Evolutionary conservation across 1,140 invertebrate species (phyloP).

Genomic region (Archivesica marissinica): DNA sequence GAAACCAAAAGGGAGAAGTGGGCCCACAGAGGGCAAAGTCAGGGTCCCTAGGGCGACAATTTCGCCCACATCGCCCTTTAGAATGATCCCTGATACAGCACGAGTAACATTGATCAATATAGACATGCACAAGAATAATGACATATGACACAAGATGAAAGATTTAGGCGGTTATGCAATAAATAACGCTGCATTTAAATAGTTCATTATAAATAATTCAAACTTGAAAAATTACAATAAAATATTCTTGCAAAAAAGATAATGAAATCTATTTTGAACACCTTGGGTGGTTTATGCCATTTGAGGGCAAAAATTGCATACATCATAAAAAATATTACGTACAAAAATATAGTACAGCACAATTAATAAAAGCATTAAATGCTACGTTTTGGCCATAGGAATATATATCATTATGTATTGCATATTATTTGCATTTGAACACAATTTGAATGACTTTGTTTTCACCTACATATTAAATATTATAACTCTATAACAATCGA

Average conservation of each 20-base stretch:
- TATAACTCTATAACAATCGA: too few species aligned
- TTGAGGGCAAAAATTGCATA: background rate
- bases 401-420: too few species aligned
- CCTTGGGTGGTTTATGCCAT: background rate
- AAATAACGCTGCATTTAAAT: conserved; percentile 10
- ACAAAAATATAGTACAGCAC: background rate
- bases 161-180: too few species aligned
- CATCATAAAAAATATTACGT: background rate
- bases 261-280: conserved; percentile 11
- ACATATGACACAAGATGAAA: too few species aligned
- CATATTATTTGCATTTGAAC: background rate
- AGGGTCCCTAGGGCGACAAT: too few species aligned
- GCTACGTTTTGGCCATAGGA: background rate
- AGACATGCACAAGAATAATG: too few species aligned
- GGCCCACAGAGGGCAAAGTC: too few species aligned
- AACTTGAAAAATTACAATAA: background rate
- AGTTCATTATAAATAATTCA: conserved; percentile 8
- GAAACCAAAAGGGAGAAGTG: too few species aligned
- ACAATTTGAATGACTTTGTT: background rate
- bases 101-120: too few species aligned
- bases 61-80: too few species aligned
- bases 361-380: conserved; percentile 3
- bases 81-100: too few species aligned
- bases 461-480: too few species aligned
- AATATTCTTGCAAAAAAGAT: background rate